Percentiles rank a stretch among this genome's conserved stretches.
These are phyloP conservation scores for Palaemon carinicauda DNA, from an alignment of 1,140 invertebrate species.

Conservation along the genomic window DNA sequence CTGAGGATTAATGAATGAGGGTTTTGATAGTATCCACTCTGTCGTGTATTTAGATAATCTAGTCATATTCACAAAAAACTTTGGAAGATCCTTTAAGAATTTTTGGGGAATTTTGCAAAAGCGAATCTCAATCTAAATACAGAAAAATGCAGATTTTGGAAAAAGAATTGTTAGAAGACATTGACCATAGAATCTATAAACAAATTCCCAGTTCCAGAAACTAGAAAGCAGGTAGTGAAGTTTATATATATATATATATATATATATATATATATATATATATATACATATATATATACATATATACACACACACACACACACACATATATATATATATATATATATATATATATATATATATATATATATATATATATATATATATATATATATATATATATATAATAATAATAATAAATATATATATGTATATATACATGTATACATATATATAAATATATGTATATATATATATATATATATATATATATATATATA, in stretches of 20 bases:
- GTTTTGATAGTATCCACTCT: too few relatives aligned
- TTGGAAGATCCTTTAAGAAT: not conserved
- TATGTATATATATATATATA: not conserved
- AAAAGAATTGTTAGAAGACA: not conserved
- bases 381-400: not conserved
- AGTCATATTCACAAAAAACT: too few relatives aligned
- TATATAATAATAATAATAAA: not conserved
- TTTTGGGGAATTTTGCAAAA: not conserved
- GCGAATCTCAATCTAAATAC: not conserved
- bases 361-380: not conserved
- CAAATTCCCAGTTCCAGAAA: not conserved
- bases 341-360: not conserved
- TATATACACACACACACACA: not conserved
- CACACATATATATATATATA: slow-evolving; percentile 18
- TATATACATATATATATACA: slow-evolving; percentile 3
- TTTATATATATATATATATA: slow-evolving; percentile 2
- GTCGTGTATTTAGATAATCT: too few relatives aligned
- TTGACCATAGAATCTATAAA: not conserved
- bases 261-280: slow-evolving; percentile 6
- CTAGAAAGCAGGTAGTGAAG: not conserved
- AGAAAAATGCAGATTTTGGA: not conserved
- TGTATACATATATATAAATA: not conserved
- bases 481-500: not conserved
- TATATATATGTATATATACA: not conserved
- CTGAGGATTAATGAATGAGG: too few relatives aligned